Percentiles rank a stretch among this genome's conserved stretches.
phyloP scores from a whole-genome alignment of 1,140 invertebrate species.

The Magallana ariakensis region DNA sequence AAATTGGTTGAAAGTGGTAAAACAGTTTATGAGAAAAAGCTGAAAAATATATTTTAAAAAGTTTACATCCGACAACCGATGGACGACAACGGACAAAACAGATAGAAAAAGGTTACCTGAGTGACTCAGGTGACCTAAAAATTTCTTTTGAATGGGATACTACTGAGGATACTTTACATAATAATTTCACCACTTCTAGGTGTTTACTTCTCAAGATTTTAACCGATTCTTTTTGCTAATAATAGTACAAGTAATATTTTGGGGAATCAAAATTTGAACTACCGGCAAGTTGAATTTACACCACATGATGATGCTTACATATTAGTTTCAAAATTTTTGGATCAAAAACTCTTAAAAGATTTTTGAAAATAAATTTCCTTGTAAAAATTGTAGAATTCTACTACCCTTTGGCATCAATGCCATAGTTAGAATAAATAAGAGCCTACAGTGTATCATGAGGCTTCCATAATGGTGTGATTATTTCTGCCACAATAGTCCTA shows the following conservation, averaged over 20 bases:
- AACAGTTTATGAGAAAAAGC: slow-evolving; percentile 16
- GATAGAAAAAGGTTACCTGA: too few relatives aligned
- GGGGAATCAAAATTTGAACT: slow-evolving; percentile 15
- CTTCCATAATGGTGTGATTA: slow-evolving; percentile 4
- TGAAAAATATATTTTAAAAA: slow-evolving; percentile 18
- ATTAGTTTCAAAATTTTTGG: slow-evolving; percentile 17
- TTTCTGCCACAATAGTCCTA: slow-evolving; percentile 15
- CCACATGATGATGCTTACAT: not conserved
- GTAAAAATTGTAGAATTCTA: slow-evolving; percentile 17
- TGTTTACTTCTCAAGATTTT: slow-evolving; percentile 16
- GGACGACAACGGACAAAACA: not conserved
- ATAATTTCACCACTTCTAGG: slow-evolving; percentile 9
- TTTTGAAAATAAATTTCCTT: slow-evolving; percentile 17
- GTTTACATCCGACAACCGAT: slow-evolving; percentile 14
- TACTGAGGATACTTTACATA: slow-evolving; percentile 16
- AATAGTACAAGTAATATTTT: slow-evolving; percentile 17
- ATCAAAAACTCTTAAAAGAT: slow-evolving; percentile 5
- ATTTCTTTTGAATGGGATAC: slow-evolving; percentile 16
- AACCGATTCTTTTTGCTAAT: slow-evolving; percentile 16
- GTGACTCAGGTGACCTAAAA: not conserved
- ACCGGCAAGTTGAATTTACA: slow-evolving; percentile 12
- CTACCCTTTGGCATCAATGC: slow-evolving; percentile 14
- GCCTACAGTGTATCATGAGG: slow-evolving; percentile 8
- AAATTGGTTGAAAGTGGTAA: not conserved
- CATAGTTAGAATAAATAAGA: slow-evolving; percentile 17